Percentiles rank a stretch among this genome's conserved stretches.
phyloP scores from a whole-genome alignment of 2,797 vertebrate genomes.

The Muscicapa striata region DNA sequence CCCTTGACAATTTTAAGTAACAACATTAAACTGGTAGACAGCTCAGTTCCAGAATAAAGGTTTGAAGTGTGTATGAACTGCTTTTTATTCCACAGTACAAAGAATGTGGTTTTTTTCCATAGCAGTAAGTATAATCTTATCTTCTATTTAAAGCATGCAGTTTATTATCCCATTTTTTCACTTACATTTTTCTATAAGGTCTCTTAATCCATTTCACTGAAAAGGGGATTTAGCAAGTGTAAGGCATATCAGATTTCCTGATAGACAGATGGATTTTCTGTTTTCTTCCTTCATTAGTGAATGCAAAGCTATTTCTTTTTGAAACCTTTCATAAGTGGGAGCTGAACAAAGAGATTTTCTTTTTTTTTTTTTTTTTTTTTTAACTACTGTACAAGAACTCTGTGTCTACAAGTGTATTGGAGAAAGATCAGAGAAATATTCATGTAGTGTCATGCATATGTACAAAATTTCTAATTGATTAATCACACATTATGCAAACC shows the following conservation, averaged over 20 bases:
- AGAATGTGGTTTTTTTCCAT: neutral
- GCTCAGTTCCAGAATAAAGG: neutral
- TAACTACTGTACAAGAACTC: neutral
- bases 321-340: neutral
- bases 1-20: neutral
- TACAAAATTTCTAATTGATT: constrained; percentile 53
- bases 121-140: neutral
- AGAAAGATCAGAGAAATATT: constrained; percentile 59
- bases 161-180: constrained; percentile 12
- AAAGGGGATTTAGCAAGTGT: constrained; percentile 34
- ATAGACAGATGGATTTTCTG: neutral
- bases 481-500: constrained; percentile 16
- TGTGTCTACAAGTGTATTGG: constrained; percentile 38
- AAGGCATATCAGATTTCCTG: neutral
- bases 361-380: neutral
- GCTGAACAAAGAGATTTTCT: neutral
- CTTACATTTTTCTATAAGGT: constrained; percentile 1
- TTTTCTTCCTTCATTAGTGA: neutral
- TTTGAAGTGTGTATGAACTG: neutral
- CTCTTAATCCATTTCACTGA: constrained; percentile 34
- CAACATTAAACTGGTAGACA: neutral
- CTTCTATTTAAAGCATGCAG: neutral
- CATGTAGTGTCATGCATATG: constrained; percentile 26
- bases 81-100: neutral
- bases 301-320: neutral